Conservation (phyloP, 2,888 invertebrate species). For the Plebejus argus region DNA sequence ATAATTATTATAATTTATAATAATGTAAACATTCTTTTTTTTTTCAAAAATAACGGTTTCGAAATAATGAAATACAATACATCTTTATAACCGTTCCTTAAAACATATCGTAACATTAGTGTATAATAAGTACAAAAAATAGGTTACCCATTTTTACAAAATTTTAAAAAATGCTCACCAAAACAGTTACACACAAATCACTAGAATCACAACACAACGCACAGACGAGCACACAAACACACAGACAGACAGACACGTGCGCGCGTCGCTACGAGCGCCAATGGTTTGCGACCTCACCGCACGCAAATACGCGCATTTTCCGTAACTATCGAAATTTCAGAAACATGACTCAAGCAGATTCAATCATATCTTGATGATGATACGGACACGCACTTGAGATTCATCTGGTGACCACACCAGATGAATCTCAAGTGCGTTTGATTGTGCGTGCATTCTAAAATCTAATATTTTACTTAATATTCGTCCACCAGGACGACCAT, state of each 20-base stretch:
- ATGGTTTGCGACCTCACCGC: conserved; percentile 60
- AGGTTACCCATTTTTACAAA: background rate
- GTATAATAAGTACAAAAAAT: background rate
- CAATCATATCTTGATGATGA: background rate
- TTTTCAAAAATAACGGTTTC: too few species aligned
- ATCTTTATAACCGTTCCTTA: background rate
- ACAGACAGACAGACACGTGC: conserved; percentile 58
- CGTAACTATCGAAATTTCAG: background rate
- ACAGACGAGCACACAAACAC: conserved; percentile 31
- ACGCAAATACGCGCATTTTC: conserved; percentile 38
- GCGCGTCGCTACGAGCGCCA: conserved; percentile 60
- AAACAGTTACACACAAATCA: conserved; percentile 4
- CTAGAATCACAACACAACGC: background rate
- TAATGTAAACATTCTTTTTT: too few species aligned
- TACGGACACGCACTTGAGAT: background rate
- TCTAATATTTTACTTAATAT: too few species aligned
- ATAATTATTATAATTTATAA: too few species aligned
- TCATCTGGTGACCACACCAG: background rate
- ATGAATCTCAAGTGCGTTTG: too few species aligned
- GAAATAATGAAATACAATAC: background rate
- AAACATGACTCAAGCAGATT: background rate
- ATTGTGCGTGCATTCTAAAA: too few species aligned
- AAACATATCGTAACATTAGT: background rate
- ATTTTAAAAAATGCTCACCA: background rate
- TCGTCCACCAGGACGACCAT: too few species aligned